phyloP scores from a whole-genome alignment of 1,140 invertebrate species.

The Zaprionus gabonicus region DNA sequence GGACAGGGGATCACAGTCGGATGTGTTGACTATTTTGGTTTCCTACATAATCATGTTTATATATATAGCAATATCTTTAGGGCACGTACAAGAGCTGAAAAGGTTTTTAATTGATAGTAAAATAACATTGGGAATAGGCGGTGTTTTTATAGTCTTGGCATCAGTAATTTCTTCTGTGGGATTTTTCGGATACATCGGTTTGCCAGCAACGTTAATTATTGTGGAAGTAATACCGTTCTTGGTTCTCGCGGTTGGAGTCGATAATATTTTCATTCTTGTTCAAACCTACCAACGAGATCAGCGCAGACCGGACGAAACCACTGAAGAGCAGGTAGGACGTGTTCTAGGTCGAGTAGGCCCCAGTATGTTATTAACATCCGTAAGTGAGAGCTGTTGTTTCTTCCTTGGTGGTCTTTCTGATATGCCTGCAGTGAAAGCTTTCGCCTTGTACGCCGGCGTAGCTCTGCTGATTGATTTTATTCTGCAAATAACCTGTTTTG shows the following conservation, averaged over 20 bases:
- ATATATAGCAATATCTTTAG: conserved; percentile 97
- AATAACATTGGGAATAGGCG: conserved; percentile 94
- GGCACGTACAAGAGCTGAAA: conserved; percentile 91
- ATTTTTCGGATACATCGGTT: conserved; percentile 94
- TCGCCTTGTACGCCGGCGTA: conserved; percentile 98
- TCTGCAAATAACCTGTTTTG: conserved; percentile 98
- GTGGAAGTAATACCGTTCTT: conserved; percentile 99
- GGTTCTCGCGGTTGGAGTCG: conserved; percentile 98
- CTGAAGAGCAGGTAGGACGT: conserved; percentile 94
- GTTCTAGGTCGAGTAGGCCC: conserved; percentile 96
- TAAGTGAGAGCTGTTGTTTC: conserved; percentile 98
- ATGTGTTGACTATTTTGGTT: conserved; percentile 95
- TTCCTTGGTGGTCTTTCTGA: conserved; percentile 97
- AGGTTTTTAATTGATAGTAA: conserved; percentile 95
- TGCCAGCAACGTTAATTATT: conserved; percentile 98
- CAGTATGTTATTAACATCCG: conserved; percentile 96
- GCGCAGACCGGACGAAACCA: conserved; percentile 89
- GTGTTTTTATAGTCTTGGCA: conserved; percentile 95
- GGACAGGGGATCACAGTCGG: conserved; percentile 94
- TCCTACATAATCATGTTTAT: conserved; percentile 99
- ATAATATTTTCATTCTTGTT: conserved; percentile 99
- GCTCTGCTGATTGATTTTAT: conserved; percentile 98
- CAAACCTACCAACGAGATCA: conserved; percentile 92
- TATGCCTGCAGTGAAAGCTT: conserved; percentile 98
- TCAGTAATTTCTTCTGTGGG: conserved; percentile 97